Evolutionary conservation across 2,113 vertebrate genomes (phyloP).

Genomic region (Myrmecobius fasciatus): DNA sequence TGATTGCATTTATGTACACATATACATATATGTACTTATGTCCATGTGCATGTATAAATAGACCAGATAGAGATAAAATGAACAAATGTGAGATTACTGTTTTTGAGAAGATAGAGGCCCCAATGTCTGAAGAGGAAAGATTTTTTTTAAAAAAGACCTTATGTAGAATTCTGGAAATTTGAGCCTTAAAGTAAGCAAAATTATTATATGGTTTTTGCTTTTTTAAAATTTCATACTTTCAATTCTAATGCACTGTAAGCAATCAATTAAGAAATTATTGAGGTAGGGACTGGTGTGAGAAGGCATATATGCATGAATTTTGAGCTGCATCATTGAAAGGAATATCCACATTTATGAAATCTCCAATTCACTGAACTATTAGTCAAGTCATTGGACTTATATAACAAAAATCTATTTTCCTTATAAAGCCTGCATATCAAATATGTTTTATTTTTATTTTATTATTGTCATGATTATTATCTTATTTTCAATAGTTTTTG

Average conservation of each 20-base stretch:
- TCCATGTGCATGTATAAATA: too few relatives aligned
- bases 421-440: background rate
- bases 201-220: too few relatives aligned
- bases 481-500: background rate
- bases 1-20: background rate
- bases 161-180: background rate
- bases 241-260: background rate
- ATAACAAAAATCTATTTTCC: background rate
- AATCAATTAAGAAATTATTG: background rate
- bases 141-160: background rate
- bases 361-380: background rate
- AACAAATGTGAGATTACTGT: background rate
- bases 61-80: background rate
- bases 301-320: background rate
- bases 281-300: background rate
- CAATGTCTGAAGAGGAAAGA: background rate
- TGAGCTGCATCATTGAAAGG: background rate
- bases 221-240: background rate
- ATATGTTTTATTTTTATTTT: background rate
- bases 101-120: background rate
- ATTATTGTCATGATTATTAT: background rate
- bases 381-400: background rate
- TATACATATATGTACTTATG: background rate
- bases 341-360: background rate
- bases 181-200: background rate